Conservation (phyloP, 2,113 vertebrate genomes). For the Menidia beryllina region DNA sequence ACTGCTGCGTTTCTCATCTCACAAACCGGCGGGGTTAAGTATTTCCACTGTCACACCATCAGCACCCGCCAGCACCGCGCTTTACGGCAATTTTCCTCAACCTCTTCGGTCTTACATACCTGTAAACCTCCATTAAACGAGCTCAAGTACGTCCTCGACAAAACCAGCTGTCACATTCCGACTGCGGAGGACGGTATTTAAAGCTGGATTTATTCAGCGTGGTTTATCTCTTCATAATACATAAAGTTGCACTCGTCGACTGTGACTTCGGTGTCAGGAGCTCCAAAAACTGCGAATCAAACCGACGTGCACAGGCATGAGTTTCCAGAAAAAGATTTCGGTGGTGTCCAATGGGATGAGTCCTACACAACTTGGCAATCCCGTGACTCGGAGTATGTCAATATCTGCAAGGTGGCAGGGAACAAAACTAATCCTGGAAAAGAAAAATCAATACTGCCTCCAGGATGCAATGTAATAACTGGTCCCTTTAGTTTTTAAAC, state of each 20-base stretch:
- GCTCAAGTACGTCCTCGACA: background rate
- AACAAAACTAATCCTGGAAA: constrained; percentile 2
- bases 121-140: background rate
- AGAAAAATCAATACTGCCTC: background rate
- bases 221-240: background rate
- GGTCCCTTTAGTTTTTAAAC: background rate
- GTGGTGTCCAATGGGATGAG: background rate
- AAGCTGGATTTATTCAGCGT: constrained; percentile 4
- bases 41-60: constrained; percentile 7
- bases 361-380: background rate
- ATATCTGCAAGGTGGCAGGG: background rate
- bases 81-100: background rate
- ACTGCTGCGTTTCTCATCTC: constrained; percentile 19
- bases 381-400: background rate
- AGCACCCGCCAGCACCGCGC: constrained; percentile 9
- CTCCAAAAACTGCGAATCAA: background rate
- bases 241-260: background rate
- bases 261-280: background rate
- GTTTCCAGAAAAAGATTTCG: background rate
- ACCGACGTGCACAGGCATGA: no score
- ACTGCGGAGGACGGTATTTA: background rate
- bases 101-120: background rate
- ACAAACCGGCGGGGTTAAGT: constrained; percentile 6
- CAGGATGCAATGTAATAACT: background rate
- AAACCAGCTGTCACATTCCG: background rate